phyloP scores from a whole-genome alignment of 2,113 vertebrate species.

The Empidonax traillii region DNA sequence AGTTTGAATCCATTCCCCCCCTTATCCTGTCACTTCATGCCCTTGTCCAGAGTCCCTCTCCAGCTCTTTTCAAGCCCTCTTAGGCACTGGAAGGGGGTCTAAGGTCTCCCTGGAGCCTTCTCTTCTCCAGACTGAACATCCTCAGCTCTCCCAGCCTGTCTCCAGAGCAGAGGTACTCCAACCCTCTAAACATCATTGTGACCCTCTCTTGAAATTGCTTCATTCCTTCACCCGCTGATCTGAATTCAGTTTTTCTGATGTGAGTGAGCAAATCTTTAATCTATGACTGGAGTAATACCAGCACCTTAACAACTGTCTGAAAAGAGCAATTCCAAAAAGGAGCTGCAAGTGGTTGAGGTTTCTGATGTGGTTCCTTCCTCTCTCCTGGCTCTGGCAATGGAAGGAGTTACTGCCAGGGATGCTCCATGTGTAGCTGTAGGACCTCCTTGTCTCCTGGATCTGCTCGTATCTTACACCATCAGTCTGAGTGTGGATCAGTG shows the following conservation, averaged over 20 bases:
- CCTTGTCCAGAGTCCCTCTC: background rate
- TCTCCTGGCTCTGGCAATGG: background rate
- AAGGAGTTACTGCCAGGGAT: background rate
- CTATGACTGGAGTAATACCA: background rate
- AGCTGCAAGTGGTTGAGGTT: background rate
- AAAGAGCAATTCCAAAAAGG: background rate
- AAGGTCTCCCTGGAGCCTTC: background rate
- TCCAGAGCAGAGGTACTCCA: background rate
- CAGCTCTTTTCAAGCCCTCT: background rate
- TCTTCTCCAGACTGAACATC: background rate
- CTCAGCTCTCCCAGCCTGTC: background rate
- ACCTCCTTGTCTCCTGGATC: background rate
- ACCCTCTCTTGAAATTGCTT: background rate
- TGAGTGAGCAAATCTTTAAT: background rate
- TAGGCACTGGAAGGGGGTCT: background rate
- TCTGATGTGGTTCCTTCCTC: background rate
- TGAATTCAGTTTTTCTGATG: background rate
- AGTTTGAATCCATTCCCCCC: background rate
- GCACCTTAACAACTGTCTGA: background rate
- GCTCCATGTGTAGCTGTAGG: background rate
- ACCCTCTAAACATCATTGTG: background rate
- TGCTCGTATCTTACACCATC: background rate
- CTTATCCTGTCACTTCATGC: background rate
- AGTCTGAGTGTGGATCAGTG: rapidly evolving
- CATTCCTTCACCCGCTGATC: background rate